Evolutionary conservation across 1,140 invertebrate genomes (phyloP).

Genomic region (Listronotus oregonensis): DNA sequence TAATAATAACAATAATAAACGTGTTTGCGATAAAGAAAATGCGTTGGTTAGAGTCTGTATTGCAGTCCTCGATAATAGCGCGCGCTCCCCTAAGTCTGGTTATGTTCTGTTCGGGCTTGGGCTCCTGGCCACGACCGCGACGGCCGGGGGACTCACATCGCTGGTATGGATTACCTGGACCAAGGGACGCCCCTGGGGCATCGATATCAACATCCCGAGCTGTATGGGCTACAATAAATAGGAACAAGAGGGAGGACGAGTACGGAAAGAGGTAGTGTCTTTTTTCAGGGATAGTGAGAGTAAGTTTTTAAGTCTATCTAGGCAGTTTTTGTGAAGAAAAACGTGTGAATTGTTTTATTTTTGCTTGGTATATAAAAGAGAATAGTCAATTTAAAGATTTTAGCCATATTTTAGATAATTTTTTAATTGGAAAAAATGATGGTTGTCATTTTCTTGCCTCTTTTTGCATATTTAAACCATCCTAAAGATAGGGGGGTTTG

Average conservation of each 20-base stretch:
- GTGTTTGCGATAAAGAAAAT: neutral
- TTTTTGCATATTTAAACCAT: no score
- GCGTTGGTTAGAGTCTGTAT: constrained; percentile 48
- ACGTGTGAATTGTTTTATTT: neutral
- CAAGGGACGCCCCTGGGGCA: constrained; percentile 55
- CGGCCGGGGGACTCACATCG: constrained; percentile 44
- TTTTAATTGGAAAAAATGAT: no score
- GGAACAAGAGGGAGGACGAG: neutral
- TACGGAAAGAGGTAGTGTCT: neutral
- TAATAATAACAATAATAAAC: no score
- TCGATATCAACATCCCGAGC: constrained; percentile 52
- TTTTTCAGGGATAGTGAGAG: neutral
- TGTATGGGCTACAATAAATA: constrained; percentile 44
- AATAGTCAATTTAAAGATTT: no score
- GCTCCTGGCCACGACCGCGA: constrained; percentile 48
- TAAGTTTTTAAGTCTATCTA: neutral
- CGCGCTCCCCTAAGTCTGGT: constrained; percentile 57
- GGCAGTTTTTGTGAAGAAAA: neutral
- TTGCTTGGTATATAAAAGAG: no score
- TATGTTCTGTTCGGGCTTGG: constrained; percentile 57
- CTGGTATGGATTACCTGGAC: constrained; percentile 59
- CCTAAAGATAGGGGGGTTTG: no score
- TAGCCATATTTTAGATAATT: no score
- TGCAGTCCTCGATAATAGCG: constrained; percentile 38
- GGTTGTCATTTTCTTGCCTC: no score